Evolutionary conservation across 2,113 vertebrate genomes (phyloP), one percentile per base, ranked within the genome.

Genomic region (Cheilinus undulatus): DNA sequence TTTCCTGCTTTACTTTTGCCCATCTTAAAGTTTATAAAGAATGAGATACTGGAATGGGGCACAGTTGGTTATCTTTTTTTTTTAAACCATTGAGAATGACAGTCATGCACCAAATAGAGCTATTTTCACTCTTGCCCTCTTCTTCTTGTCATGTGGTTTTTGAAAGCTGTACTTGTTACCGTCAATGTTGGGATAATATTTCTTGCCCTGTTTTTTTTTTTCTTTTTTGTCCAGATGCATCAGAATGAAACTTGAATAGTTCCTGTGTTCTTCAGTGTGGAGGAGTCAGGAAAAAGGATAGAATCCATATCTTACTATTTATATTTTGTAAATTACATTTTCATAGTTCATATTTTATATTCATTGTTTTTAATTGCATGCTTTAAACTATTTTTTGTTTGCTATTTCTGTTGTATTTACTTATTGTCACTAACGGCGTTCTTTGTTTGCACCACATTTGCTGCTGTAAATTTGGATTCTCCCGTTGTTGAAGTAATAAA

Each of bases 51-150:
- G 0, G 28, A 67, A 46, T 27, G 26, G 48, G 32, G 32, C 32
- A 34, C 8, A 10, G 11, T 7, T 34, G 2, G 32, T 34, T 2
- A 34, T 11, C 15, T 19, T 17, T 30, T 17, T 5, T 50, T 40
- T 50, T 32, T 59, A 69, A 59, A 69, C 42, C 27, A 4, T 36
- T 22, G 23, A 13, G n/a, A 65, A 57, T 50, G 71, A 50, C 52
- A 7, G 52, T 32, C 32, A 58, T 45, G 27, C 43, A 65, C 71
- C 50, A 50, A 5, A 38, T 20, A 13, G 3, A 34, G 34, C 53
- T 59, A 20, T 65, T 69, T 61, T 45, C 11, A 28, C 34, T 24
- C 17, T 4, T 32, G 48, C 14, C 22, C 30, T 38, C 38, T 19
- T 57, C 53, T 59, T 27, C 15, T 50, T 57, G 27, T 19, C 23